Evolutionary conservation across 2,113 vertebrate genomes (phyloP).

Genomic region (Heterotis niloticus): DNA sequence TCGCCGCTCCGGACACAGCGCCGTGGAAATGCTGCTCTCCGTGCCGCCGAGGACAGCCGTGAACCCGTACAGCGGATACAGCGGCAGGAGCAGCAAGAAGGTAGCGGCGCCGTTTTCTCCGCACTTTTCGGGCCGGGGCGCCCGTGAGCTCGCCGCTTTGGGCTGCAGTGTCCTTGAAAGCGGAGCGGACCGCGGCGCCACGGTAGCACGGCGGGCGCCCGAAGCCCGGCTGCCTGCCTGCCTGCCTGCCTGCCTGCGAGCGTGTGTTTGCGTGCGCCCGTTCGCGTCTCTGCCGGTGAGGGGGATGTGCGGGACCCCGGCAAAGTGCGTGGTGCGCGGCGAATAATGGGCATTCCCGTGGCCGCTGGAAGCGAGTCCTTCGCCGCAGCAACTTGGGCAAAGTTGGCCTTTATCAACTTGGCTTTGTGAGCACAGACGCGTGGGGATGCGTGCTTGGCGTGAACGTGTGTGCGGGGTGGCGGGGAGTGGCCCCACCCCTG

Average conservation of each 20-base stretch:
- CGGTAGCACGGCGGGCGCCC: not conserved
- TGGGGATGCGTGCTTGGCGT: no score
- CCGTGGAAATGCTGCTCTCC: constrained; percentile 90
- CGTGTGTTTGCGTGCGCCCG: not conserved
- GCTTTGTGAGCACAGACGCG: no score
- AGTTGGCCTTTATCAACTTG: constrained; percentile 40
- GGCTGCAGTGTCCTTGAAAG: constrained; percentile 72
- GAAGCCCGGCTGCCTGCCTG: not conserved
- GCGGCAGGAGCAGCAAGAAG: constrained; percentile 85
- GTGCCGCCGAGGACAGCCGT: constrained; percentile 85
- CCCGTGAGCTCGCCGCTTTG: constrained; percentile 38
- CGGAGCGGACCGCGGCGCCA: constrained; percentile 38
- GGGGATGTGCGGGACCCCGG: no score
- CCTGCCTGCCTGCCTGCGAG: not conserved
- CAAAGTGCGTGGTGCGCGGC: not conserved
- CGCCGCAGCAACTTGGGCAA: constrained; percentile 47
- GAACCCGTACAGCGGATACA: constrained; percentile 81
- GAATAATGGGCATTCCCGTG: not conserved
- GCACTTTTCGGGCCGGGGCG: constrained; percentile 35
- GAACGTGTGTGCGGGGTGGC: no score
- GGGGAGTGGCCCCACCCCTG: no score
- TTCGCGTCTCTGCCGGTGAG: not conserved
- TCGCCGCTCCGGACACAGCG: constrained; percentile 68
- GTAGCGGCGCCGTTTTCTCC: constrained; percentile 61
- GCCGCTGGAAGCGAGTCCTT: not conserved